Base-by-base conservation (phyloP, 2,888 invertebrate genomes). In the Oscheius onirici region DNA sequence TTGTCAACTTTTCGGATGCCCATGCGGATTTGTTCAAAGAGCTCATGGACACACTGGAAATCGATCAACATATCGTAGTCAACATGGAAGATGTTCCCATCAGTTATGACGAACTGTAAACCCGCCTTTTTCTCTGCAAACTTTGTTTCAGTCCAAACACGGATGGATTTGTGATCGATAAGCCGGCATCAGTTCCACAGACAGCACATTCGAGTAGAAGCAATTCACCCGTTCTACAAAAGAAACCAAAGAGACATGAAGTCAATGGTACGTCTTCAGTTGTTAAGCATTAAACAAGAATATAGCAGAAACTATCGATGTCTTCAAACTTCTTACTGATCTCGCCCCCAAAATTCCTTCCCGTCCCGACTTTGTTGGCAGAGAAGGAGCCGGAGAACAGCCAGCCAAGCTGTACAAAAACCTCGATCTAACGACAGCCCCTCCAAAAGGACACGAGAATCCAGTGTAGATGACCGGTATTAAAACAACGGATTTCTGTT, bases 1-100 rank as follows among this genome's bases (percentile, higher is more conserved):
- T 79, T 58, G 71, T 60, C 2, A 71, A 66, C 15, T 69, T 66
- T 43, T 76, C 76, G 2, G 73, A 73, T 8, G 52, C 54, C 10
- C 81, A 83, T 55, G 54, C 65, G 17, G 65, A 71, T 46, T 52
- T 66, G 28, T 52, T 52, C 40, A 51, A 52, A 20, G 15, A 52
- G 13, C 20, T 54, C 10, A 40, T 66, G n/a, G 34, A 52, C 5
- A 51, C 17, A 17, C n/a, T 54, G 20, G 66, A 66, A 10, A n/a
- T 51, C 17, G 51, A 54, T 43, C 52, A 40, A 26, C 40, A 34
- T 22, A 41, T 66, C 17, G 17, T 26, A 13, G 20, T 66, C n/a
- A 51, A 20, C 40, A 13, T 24, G 22, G 22, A 28, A n/a, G 51
- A 54, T 52, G 66, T 54, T 41, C 52, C 52, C 1, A 24, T 40